Evolutionary conservation across 2,113 vertebrate species (phyloP).

Genomic region (Columbina picui): DNA sequence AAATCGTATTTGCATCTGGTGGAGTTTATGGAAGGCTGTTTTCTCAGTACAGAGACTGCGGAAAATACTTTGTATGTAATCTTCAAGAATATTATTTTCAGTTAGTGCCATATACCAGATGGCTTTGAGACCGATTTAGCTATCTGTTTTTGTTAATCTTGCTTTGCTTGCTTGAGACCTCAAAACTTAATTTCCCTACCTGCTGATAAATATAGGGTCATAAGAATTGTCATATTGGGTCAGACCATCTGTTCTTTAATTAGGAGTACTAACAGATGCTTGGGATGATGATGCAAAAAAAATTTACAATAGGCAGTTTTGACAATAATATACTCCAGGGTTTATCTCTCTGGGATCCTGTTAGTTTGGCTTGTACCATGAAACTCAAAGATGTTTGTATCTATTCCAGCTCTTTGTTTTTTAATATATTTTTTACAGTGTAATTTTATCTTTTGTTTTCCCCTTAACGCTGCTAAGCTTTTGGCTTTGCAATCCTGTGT

Average conservation of each 20-base stretch:
- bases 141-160: constrained; percentile 26
- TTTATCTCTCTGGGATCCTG: not conserved
- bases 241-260: constrained; percentile 52
- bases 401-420: not conserved
- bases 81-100: not conserved
- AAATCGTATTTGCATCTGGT: not conserved
- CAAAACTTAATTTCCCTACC: constrained; percentile 38
- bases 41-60: not conserved
- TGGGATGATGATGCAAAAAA: not conserved
- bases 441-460: not conserved
- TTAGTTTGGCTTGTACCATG: not conserved
- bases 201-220: constrained; percentile 29
- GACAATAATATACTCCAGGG: not conserved
- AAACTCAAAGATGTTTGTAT: not conserved
- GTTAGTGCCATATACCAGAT: not conserved
- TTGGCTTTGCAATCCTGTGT: not conserved
- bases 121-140: not conserved
- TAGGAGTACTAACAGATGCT: constrained; percentile 23
- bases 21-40: not conserved
- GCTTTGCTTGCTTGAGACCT: constrained; percentile 8
- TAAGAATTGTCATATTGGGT: not conserved
- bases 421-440: not conserved
- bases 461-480: not conserved
- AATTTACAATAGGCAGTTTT: not conserved
- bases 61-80: not conserved